Percentiles rank a stretch among this genome's conserved stretches.
Evolutionary conservation across 2,113 vertebrate genomes (phyloP).

Genomic region (Nothoprocta perdicaria): DNA sequence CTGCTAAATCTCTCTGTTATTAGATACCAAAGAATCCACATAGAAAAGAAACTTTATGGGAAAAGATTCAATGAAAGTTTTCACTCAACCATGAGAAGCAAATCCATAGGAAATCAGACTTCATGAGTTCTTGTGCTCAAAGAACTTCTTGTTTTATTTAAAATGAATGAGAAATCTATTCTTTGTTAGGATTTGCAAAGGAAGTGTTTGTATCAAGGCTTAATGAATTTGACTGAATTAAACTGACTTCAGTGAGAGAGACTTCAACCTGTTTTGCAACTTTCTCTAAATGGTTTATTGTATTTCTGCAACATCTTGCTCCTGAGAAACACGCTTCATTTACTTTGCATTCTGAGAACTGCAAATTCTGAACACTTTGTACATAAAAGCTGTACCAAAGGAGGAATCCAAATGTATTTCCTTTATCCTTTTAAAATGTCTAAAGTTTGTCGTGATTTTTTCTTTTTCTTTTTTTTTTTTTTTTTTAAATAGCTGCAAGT

Average conservation of each 20-base stretch:
- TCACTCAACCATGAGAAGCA: not conserved
- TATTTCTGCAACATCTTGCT: not conserved
- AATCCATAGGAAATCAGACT: not conserved
- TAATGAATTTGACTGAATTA: not conserved
- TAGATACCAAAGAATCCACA: not conserved
- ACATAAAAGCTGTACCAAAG: not conserved
- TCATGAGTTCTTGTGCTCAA: not conserved
- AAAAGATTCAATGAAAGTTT: constrained; percentile 8
- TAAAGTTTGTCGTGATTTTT: too few relatives aligned
- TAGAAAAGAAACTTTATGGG: not conserved
- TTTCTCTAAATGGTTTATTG: not conserved
- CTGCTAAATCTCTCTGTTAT: not conserved
- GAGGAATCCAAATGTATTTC: not conserved
- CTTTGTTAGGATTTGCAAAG: not conserved
- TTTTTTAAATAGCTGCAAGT: not conserved
- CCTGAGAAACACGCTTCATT: not conserved
- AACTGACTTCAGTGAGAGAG: not conserved
- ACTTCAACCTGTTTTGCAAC: not conserved
- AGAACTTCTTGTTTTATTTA: not conserved
- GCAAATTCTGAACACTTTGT: not conserved
- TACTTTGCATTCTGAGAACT: not conserved
- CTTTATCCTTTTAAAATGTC: not conserved
- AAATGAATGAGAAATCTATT: not conserved
- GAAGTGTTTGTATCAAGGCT: accelerated
- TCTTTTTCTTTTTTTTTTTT: too few relatives aligned